These are phyloP conservation scores for Chaetodon trifascialis DNA, from an alignment of 2,113 vertebrate genomes.

Conservation along the genomic window DNA sequence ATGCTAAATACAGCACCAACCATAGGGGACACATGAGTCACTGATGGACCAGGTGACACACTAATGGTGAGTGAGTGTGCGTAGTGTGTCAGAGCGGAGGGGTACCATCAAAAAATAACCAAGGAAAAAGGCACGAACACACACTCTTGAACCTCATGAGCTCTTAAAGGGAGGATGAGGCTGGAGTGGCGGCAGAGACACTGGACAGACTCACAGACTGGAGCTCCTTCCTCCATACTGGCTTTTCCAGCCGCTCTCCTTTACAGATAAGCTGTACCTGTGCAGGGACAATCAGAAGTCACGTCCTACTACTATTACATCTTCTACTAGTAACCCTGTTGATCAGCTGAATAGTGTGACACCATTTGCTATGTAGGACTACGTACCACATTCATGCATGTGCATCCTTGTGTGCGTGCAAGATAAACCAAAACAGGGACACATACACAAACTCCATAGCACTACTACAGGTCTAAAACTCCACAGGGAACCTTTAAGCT, in stretches of 20 bases:
- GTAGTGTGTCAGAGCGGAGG: not conserved
- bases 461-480: not conserved
- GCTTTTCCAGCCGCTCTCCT: not conserved
- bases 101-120: not conserved
- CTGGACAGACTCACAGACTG: not conserved
- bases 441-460: not conserved
- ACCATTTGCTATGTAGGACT: not conserved
- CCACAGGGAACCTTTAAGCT: not conserved
- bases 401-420: not conserved
- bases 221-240: not conserved
- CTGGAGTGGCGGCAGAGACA: not conserved
- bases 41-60: conserved; percentile 57
- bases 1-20: conserved; percentile 21
- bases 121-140: not conserved
- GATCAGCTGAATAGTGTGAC: not conserved
- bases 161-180: conserved; percentile 15
- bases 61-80: conserved; percentile 36
- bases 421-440: not conserved
- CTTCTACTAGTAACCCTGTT: not conserved
- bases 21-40: conserved; percentile 46
- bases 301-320: not conserved
- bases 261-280: not conserved
- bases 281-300: not conserved
- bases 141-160: not conserved
- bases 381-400: no score